Conservation (phyloP, 92 coral and sea anemone genomes). For the Epizoanthus scotinus region DNA sequence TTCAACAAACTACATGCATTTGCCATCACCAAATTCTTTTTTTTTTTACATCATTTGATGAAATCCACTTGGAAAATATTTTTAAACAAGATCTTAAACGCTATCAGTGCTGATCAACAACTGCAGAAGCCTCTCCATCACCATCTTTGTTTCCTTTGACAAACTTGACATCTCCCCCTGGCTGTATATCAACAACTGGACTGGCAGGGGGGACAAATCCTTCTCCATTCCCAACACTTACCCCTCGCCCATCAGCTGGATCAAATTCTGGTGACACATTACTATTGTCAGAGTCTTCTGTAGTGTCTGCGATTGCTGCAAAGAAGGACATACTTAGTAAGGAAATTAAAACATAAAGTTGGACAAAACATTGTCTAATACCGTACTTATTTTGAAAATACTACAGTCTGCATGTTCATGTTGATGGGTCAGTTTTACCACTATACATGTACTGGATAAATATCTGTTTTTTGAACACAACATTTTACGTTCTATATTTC, state of each 20-base stretch:
- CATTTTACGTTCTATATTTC: too few relatives aligned
- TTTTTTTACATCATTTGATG: neutral
- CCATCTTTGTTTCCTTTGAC: slow-evolving; percentile 49
- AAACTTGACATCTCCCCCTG: slow-evolving; percentile 80
- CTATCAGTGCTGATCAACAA: neutral
- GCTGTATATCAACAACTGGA: slow-evolving; percentile 77
- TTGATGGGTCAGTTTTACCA: too few relatives aligned
- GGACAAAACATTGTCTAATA: too few relatives aligned
- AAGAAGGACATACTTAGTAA: too few relatives aligned
- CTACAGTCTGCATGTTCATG: too few relatives aligned
- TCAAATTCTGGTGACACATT: slow-evolving; percentile 15
- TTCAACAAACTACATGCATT: neutral
- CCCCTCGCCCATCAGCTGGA: slow-evolving; percentile 47
- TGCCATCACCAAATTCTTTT: neutral
- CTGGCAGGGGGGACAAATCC: slow-evolving; percentile 66
- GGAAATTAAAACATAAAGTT: too few relatives aligned
- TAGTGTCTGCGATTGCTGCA: neutral
- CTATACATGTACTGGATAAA: too few relatives aligned
- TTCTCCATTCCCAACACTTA: slow-evolving; percentile 65
- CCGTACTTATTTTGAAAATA: too few relatives aligned
- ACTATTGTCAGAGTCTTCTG: neutral
- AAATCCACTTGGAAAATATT: neutral
- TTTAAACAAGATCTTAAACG: neutral
- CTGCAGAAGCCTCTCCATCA: slow-evolving; percentile 16
- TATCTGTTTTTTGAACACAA: too few relatives aligned